phyloP scores from a whole-genome alignment of 2,888 invertebrate species.

The Clitarchus hookeri region DNA sequence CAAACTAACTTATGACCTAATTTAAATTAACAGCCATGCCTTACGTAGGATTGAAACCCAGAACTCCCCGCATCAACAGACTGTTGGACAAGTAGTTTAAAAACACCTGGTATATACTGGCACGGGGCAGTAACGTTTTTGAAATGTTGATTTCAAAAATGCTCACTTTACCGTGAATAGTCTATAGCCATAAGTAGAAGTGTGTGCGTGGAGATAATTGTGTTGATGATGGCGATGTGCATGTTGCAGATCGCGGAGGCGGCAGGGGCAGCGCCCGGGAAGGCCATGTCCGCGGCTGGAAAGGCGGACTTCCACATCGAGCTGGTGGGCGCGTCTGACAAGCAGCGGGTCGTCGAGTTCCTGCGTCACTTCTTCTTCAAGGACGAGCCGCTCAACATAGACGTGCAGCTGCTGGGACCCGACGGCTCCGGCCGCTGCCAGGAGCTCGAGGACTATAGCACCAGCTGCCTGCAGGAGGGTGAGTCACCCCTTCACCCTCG shows the following conservation, averaged over 20 bases:
- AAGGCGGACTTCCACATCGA: conserved; percentile 56
- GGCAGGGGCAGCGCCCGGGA: background rate
- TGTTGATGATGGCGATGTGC: too few species aligned
- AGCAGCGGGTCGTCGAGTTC: conserved; percentile 60
- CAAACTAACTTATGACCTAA: too few species aligned
- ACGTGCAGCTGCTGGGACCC: conserved; percentile 60
- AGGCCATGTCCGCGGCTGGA: conserved; percentile 32
- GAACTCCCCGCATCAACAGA: too few species aligned
- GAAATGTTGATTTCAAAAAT: too few species aligned
- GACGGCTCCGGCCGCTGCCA: conserved; percentile 63
- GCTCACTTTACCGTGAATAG: too few species aligned
- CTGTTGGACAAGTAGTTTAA: too few species aligned
- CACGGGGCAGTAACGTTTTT: too few species aligned
- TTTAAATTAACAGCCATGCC: too few species aligned
- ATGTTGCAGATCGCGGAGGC: background rate
- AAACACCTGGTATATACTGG: too few species aligned
- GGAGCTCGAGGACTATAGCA: conserved; percentile 68
- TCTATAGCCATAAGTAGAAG: too few species aligned
- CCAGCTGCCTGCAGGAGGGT: conserved; percentile 59
- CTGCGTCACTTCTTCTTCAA: conserved; percentile 70
- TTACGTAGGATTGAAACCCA: too few species aligned
- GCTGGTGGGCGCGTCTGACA: conserved; percentile 57
- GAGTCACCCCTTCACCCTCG: background rate
- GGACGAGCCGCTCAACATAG: conserved; percentile 71
- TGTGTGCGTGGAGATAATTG: too few species aligned